These are phyloP conservation scores for Etia nguti DNA, from an alignment of 2,113 vertebrate species.

Conservation along the genomic window DNA sequence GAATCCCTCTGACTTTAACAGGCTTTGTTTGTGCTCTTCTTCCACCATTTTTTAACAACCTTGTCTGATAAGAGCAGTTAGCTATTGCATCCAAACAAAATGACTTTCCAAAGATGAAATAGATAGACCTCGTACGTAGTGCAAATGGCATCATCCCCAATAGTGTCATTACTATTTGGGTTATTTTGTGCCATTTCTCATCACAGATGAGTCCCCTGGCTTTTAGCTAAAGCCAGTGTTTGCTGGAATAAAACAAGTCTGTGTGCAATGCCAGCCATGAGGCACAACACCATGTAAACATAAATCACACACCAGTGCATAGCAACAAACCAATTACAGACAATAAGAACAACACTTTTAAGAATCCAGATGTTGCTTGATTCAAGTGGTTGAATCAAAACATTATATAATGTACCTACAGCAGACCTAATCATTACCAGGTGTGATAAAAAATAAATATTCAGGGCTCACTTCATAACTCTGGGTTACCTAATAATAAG, in stretches of 20 bases:
- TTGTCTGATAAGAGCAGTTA: not conserved
- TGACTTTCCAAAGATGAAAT: slow-evolving; percentile 16
- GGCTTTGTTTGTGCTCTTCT: not conserved
- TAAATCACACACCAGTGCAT: not conserved
- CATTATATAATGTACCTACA: not conserved
- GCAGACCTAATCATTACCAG: not conserved
- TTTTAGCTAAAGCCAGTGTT: slow-evolving; percentile 16
- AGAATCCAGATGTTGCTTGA: not conserved
- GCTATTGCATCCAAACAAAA: not conserved
- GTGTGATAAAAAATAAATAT: not conserved
- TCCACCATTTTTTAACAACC: not conserved
- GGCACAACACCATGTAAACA: not conserved
- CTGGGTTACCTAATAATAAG: not conserved
- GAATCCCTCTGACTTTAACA: not conserved
- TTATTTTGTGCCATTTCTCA: slow-evolving; percentile 21
- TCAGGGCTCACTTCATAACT: not conserved
- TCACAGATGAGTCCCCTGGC: slow-evolving; percentile 9
- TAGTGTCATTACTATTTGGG: slow-evolving; percentile 7
- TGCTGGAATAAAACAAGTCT: slow-evolving; percentile 3
- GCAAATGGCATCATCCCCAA: slow-evolving; percentile 17
- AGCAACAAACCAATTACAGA: slow-evolving; percentile 3
- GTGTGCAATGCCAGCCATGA: not conserved
- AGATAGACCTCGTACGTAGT: not conserved
- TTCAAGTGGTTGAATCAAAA: not conserved
- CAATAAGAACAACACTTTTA: not conserved